A percentile compares a stretch with the other conserved stretches of the same genome.
These are phyloP conservation scores for Petrocephalus microphthalmus DNA, from an alignment of 2,113 vertebrate genomes.

Conservation along the genomic window DNA sequence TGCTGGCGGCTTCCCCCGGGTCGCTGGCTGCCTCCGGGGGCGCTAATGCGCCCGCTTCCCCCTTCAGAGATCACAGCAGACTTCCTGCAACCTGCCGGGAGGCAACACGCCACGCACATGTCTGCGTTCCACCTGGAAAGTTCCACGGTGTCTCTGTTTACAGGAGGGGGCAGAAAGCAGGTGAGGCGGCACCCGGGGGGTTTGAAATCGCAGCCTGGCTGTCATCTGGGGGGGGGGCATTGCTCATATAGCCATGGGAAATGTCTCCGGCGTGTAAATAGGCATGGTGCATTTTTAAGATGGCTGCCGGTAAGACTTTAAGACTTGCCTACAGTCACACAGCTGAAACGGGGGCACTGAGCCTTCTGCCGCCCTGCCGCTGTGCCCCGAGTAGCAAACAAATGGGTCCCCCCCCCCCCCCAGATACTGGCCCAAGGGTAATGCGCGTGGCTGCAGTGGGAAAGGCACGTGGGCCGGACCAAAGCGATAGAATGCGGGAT, in stretches of 20 bases:
- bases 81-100: background rate
- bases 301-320: background rate
- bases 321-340: background rate
- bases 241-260: background rate
- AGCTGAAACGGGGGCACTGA: background rate
- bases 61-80: conserved; percentile 8
- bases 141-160: background rate
- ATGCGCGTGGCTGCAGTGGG: background rate
- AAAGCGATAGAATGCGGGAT: conserved; percentile 77
- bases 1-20: background rate
- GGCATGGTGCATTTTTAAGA: background rate
- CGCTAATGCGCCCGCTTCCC: background rate
- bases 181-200: background rate
- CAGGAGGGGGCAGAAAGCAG: background rate
- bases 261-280: background rate
- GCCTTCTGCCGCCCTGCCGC: background rate
- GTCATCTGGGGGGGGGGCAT: background rate
- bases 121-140: background rate
- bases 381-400: too few relatives aligned
- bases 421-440: background rate
- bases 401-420: background rate
- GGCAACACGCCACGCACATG: background rate
- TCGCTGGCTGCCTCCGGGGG: background rate
- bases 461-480: conserved; percentile 61
- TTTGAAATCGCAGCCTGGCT: background rate